phyloP scores from a whole-genome alignment of 2,113 vertebrate species.

The Malaclemys terrapin region DNA sequence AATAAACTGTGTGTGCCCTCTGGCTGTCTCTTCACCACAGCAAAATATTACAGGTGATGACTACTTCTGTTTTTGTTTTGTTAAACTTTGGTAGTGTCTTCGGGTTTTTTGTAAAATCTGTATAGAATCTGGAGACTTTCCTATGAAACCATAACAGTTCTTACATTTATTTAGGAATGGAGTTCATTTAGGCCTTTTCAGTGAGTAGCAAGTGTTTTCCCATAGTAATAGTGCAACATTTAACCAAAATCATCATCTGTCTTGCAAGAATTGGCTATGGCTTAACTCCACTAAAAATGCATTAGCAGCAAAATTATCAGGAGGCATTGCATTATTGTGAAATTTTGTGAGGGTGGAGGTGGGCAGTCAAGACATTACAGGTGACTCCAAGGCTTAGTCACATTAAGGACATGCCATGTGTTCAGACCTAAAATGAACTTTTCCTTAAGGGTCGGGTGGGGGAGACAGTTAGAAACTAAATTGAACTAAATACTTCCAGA shows the following conservation, averaged over 20 bases:
- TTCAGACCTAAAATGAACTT: too few relatives aligned
- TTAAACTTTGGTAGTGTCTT: not conserved
- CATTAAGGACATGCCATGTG: rapidly evolving
- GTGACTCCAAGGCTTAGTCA: not conserved
- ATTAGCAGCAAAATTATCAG: not conserved
- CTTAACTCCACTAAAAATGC: not conserved
- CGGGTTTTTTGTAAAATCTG: not conserved
- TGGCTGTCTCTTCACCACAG: not conserved
- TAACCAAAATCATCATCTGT: not conserved
- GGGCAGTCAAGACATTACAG: not conserved
- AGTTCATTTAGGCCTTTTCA: slow-evolving; percentile 18
- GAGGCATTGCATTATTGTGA: not conserved
- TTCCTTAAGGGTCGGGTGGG: too few relatives aligned
- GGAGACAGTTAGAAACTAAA: too few relatives aligned
- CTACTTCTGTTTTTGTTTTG: not conserved
- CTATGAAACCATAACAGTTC: not conserved
- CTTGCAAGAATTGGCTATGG: not conserved
- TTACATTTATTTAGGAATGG: too few relatives aligned
- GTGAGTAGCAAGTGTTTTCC: not conserved
- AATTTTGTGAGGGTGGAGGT: not conserved
- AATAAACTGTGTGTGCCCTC: not conserved
- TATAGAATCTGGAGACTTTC: slow-evolving; percentile 24
- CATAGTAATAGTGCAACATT: not conserved
- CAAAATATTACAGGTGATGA: not conserved
- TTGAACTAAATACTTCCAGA: too few relatives aligned